Percentiles rank a stretch among this genome's conserved stretches.
phyloP scores from a whole-genome alignment of 2,113 vertebrate genomes.

The Pagrus major region DNA sequence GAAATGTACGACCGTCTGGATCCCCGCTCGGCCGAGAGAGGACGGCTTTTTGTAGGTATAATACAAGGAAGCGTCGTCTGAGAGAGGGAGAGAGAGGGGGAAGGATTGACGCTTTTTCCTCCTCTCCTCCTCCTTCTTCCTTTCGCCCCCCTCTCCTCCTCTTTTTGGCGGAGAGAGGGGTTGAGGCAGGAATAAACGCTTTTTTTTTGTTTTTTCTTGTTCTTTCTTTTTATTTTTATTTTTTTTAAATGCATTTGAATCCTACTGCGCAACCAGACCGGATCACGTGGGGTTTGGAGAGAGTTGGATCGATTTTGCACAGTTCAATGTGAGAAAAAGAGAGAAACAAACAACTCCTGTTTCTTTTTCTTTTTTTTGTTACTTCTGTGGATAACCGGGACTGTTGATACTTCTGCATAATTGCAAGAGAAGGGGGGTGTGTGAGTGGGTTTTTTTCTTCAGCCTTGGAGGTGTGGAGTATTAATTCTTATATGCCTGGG shows the following conservation, averaged over 20 bases:
- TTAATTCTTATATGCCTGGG: constrained; percentile 87
- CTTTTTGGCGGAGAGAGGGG: constrained; percentile 76
- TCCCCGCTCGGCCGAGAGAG: constrained; percentile 80
- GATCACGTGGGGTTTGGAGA: constrained; percentile 83
- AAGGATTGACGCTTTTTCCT: constrained; percentile 78
- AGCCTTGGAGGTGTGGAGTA: constrained; percentile 78
- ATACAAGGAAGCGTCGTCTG: constrained; percentile 84
- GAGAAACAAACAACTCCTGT: constrained; percentile 61
- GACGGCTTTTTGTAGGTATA: constrained; percentile 77
- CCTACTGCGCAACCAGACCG: constrained; percentile 83
- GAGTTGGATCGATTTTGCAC: constrained; percentile 85
- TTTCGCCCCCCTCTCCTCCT: constrained; percentile 72
- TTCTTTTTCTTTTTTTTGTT: constrained; percentile 33
- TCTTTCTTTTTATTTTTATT: constrained; percentile 7
- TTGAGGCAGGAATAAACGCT: constrained; percentile 74
- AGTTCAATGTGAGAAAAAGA: constrained; percentile 78
- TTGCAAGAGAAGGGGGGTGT: constrained; percentile 46
- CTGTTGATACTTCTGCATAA: constrained; percentile 76
- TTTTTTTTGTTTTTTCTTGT: constrained; percentile 49
- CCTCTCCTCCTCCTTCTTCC: constrained; percentile 74
- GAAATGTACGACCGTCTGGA: constrained; percentile 87
- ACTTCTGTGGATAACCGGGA: constrained; percentile 71
- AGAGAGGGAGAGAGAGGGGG: constrained; percentile 76
- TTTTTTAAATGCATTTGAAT: constrained; percentile 77
- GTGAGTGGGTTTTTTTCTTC: constrained; percentile 55